phyloP scores from a whole-genome alignment of 2,113 vertebrate genomes.

The Illadopsis cleaveri region DNA sequence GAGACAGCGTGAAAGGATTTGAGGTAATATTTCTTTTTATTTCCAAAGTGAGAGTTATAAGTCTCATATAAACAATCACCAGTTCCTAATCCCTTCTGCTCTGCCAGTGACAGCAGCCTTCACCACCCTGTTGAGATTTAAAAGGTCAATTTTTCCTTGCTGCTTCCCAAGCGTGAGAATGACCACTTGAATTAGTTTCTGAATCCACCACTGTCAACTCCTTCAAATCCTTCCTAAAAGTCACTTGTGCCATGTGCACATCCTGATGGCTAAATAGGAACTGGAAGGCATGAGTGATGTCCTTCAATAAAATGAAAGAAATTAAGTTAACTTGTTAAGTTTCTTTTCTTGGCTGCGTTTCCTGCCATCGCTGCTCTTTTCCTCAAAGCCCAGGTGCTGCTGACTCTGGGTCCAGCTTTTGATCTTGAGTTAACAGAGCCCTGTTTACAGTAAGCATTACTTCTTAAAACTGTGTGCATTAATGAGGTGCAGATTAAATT shows the following conservation, averaged over 20 bases:
- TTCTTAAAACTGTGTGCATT: neutral
- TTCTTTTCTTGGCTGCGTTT: neutral
- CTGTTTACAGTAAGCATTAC: neutral
- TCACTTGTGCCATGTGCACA: neutral
- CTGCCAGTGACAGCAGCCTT: neutral
- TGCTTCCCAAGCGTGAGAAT: neutral
- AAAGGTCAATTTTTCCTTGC: neutral
- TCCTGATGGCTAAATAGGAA: neutral
- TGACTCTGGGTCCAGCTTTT: neutral
- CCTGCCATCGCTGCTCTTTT: neutral
- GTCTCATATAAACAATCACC: neutral
- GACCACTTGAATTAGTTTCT: neutral
- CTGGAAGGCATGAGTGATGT: neutral
- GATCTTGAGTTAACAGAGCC: neutral
- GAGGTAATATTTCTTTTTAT: constrained; percentile 78
- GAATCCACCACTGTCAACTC: neutral
- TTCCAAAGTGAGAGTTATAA: neutral
- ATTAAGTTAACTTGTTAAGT: neutral
- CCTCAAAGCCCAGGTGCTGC: neutral
- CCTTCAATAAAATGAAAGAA: neutral
- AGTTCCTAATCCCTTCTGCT: neutral
- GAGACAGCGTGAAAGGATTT: constrained; percentile 88
- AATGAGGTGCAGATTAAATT: neutral
- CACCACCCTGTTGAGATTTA: neutral
- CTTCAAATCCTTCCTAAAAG: neutral